Evolutionary conservation across 1,140 invertebrate genomes (phyloP).

Genomic region (Drosophila leontia): DNA sequence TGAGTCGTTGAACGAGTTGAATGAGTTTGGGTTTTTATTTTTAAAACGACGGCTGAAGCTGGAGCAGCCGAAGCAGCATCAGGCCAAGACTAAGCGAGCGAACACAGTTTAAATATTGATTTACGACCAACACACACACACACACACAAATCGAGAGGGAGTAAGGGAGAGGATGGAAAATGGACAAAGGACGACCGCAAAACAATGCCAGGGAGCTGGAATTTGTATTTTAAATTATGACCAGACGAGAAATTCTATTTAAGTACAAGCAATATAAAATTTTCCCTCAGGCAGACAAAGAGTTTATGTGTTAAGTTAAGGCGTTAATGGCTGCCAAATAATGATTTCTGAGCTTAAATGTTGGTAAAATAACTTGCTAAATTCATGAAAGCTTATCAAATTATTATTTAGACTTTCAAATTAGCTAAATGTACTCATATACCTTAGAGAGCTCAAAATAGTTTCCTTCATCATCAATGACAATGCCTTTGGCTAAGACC

Average conservation of each 20-base stretch:
- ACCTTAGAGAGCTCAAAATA: not conserved
- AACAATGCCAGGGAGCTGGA: constrained; percentile 54
- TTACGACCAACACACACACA: constrained; percentile 60
- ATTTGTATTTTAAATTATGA: constrained; percentile 64
- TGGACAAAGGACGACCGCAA: constrained; percentile 37
- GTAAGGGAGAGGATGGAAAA: constrained; percentile 16
- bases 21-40: constrained; percentile 81
- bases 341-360: not conserved
- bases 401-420: not conserved
- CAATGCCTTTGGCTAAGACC: not conserved
- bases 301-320: constrained; percentile 2
- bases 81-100: constrained; percentile 66
- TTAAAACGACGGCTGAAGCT: constrained; percentile 59
- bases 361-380: not conserved
- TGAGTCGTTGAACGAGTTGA: constrained; percentile 82
- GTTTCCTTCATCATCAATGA: not conserved
- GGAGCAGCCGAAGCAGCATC: constrained; percentile 27
- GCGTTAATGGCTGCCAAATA: constrained; percentile 3
- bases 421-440: not conserved
- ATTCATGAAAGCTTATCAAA: not conserved
- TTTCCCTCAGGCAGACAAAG: not conserved
- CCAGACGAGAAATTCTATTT: constrained; percentile 54
- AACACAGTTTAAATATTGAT: constrained; percentile 78
- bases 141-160: constrained; percentile 17
- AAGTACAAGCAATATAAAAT: constrained; percentile 23